Percentiles rank a stretch among this genome's conserved stretches.
Evolutionary conservation across 1,140 invertebrate genomes (phyloP).

Genomic region (Cotesia chilonis): DNA sequence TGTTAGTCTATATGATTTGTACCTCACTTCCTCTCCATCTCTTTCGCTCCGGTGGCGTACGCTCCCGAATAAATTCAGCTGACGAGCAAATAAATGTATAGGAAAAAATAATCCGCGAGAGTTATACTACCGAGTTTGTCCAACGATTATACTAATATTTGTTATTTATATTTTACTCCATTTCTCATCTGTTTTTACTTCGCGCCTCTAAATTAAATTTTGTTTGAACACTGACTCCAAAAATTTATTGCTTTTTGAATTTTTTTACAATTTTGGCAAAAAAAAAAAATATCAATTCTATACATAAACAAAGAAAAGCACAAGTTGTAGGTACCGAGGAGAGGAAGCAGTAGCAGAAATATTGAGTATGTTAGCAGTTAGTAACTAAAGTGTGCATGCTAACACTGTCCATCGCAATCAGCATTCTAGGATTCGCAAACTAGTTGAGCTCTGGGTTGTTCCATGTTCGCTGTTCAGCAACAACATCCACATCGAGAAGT

Average conservation of each 20-base stretch:
- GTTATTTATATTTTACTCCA: not conserved
- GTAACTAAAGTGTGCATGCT: conserved; percentile 14
- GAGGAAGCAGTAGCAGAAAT: no score
- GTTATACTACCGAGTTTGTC: conserved; percentile 18
- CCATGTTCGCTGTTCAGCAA: no score
- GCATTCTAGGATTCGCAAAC: conserved; percentile 33
- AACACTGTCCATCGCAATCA: conserved; percentile 31
- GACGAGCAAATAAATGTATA: conserved; percentile 28
- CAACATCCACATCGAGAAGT: no score
- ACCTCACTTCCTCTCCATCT: not conserved
- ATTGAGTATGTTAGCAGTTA: no score
- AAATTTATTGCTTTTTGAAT: no score
- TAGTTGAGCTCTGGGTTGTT: conserved; percentile 15
- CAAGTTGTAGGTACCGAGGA: no score
- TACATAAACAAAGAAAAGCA: no score
- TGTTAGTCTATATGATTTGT: conserved; percentile 30
- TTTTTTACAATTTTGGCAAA: no score
- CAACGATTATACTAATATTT: conserved; percentile 9
- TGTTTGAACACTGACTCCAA: no score
- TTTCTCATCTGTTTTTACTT: not conserved
- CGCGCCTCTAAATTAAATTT: no score
- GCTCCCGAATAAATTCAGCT: not conserved
- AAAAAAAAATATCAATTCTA: no score
- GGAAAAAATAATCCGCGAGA: conserved; percentile 19
- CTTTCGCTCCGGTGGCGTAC: no score